phyloP scores from a whole-genome alignment of 2,888 invertebrate species.

The Heliconius aoede region DNA sequence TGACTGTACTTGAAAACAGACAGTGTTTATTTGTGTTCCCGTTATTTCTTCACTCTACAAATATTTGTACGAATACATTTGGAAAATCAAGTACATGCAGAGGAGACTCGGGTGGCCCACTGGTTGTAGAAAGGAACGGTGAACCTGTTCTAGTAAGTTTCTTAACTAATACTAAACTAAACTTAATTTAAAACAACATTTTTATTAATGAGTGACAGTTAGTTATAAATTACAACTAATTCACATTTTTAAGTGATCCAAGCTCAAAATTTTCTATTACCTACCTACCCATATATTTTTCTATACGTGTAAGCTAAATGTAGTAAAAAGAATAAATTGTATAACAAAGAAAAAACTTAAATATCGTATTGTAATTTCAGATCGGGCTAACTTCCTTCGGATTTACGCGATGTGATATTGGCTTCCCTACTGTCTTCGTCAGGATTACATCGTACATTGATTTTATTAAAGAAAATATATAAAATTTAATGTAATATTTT shows the following conservation, averaged over 20 bases:
- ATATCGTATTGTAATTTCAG: constrained; percentile 50
- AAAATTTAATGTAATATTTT: no score
- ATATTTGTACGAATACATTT: constrained; percentile 50
- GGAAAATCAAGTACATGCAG: constrained; percentile 49
- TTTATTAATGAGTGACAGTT: no score
- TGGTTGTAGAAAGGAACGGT: constrained; percentile 48
- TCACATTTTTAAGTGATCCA: no score
- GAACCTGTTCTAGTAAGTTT: constrained; percentile 56
- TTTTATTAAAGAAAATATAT: no score
- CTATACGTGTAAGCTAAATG: no score
- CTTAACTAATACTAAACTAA: no score
- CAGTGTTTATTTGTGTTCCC: constrained; percentile 48
- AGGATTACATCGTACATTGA: constrained; percentile 57
- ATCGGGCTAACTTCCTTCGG: constrained; percentile 63
- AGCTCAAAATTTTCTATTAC: no score
- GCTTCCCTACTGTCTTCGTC: constrained; percentile 57
- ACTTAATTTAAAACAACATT: no score
- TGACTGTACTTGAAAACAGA: constrained; percentile 49
- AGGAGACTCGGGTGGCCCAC: constrained; percentile 54
- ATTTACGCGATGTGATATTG: constrained; percentile 54
- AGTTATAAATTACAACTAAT: no score
- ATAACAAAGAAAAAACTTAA: not conserved
- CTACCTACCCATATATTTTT: no score
- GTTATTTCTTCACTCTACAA: constrained; percentile 38
- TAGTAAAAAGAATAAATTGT: no score